Percentiles rank a stretch among this genome's conserved stretches.
These are phyloP conservation scores for Chionis minor DNA, from an alignment of 2,113 vertebrate species.

Conservation along the genomic window DNA sequence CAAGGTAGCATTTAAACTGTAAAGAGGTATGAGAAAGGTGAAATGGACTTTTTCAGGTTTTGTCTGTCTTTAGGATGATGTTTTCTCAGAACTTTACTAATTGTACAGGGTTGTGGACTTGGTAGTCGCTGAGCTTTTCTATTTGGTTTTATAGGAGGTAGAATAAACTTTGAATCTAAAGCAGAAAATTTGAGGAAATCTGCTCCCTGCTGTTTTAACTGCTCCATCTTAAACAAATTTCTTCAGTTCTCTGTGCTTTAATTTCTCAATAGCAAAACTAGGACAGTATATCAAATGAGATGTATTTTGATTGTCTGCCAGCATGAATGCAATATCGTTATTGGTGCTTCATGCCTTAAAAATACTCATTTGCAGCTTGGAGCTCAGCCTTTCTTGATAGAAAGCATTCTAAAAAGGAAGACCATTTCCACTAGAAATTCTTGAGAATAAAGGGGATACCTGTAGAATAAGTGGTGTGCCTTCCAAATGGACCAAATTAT, in stretches of 20 bases:
- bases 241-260: not conserved
- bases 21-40: not conserved
- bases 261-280: not conserved
- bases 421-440: not conserved
- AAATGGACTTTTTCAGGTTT: not conserved
- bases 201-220: not conserved
- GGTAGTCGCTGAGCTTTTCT: not conserved
- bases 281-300: not conserved
- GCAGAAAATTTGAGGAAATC: not conserved
- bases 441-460: not conserved
- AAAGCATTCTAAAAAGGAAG: not conserved
- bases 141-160: not conserved
- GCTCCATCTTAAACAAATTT: not conserved
- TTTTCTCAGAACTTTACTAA: not conserved
- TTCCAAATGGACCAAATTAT: not conserved
- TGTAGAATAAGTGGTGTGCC: not conserved
- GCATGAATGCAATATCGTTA: not conserved
- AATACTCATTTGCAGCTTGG: not conserved
- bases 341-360: constrained; percentile 8
- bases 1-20: not conserved
- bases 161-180: not conserved
- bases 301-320: not conserved
- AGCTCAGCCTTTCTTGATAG: not conserved
- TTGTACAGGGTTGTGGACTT: not conserved
- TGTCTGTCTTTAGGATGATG: not conserved